Base-by-base conservation (phyloP, 2,797 vertebrate species). In the Glyptemys insculpta region DNA sequence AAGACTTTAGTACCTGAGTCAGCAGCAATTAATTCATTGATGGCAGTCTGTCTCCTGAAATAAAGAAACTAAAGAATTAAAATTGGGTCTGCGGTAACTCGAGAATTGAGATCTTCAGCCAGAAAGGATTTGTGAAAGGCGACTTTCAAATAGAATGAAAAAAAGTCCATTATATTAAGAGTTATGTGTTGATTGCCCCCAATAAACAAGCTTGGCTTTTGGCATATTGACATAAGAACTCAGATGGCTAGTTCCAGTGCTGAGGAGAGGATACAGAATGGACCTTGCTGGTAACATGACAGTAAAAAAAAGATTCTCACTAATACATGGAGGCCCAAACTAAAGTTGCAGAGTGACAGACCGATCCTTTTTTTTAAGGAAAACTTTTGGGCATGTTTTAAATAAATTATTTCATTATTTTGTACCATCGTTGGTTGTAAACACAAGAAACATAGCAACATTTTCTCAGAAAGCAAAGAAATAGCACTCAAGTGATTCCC, bases 31-130 rank as follows among this genome's bases (percentile, higher is more conserved):
- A 25, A 34, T 76, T 83, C 1, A 11, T 49, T 95, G 1, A 1
- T 88, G 80, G 29, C 53, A 90, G 14, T 53, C 62, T 94, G 31
- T 62, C 92, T 85, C 25, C 68, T 94, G 59, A 83, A 92, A 90
- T 86, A 86, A 49, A 59, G 29, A 88, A 94, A 90, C 34, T 16
- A 29, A 50, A 83, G 57, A 81, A 83, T 37, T 12, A 29, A 25
- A 56, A 59, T 0, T 37, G 49, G 86, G 34, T 19, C 81, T 85
- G 14, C 92, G 52, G 57, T 81, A 92, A 89, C 50, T 82, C 86
- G 74, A 84, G 62, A 76, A 82, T 87, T 90, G 79, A 8, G 74
- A 3, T 91, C 27, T 53, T 92, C 72, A 92, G 14, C 62, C 34
- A 79, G 87, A 50, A 53, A 79, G n/a, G 50, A 44, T 85, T 29